A percentile compares a stretch with the other conserved stretches of the same genome.
Conservation (phyloP, 2,888 invertebrate genomes). For the Chrysina gloriosa region DNA sequence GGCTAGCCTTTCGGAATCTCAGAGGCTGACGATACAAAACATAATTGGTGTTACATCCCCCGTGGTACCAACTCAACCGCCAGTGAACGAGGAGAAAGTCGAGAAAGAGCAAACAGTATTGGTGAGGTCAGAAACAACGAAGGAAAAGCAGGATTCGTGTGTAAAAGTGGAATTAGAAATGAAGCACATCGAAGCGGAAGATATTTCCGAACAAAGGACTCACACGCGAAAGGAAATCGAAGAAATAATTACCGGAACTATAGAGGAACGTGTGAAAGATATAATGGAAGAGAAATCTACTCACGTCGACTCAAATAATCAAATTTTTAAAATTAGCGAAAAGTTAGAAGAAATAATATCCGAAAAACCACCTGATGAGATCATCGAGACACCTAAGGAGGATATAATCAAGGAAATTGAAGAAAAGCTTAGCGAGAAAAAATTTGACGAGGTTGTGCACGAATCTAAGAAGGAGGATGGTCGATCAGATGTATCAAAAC, state of each 20-base stretch:
- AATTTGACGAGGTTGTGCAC: not conserved
- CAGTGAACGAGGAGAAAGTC: not conserved
- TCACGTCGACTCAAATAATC: slow-evolving; percentile 2
- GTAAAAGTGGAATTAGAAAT: too few species aligned
- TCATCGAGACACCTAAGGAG: slow-evolving; percentile 4
- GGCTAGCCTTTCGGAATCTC: slow-evolving; percentile 11
- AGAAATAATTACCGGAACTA: not conserved
- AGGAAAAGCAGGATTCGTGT: not conserved
- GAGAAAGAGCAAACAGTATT: not conserved
- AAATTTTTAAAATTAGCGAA: slow-evolving; percentile 2
- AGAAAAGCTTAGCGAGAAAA: not conserved
- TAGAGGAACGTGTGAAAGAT: not conserved
- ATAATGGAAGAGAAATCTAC: slow-evolving; percentile 27
- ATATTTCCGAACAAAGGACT: too few species aligned
- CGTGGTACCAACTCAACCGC: not conserved
- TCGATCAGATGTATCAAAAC: not conserved
- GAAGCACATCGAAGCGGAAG: too few species aligned
- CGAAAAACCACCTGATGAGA: slow-evolving; percentile 20
- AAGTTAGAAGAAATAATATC: slow-evolving; percentile 5
- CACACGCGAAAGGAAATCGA: not conserved
- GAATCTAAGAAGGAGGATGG: slow-evolving; percentile 21
- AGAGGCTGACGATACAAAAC: slow-evolving; percentile 16
- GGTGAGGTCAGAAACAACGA: not conserved
- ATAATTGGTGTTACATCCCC: slow-evolving; percentile 18
- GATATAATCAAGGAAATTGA: not conserved